phyloP scores from a whole-genome alignment of 2,797 vertebrate genomes.

The Limnodromus scolopaceus region DNA sequence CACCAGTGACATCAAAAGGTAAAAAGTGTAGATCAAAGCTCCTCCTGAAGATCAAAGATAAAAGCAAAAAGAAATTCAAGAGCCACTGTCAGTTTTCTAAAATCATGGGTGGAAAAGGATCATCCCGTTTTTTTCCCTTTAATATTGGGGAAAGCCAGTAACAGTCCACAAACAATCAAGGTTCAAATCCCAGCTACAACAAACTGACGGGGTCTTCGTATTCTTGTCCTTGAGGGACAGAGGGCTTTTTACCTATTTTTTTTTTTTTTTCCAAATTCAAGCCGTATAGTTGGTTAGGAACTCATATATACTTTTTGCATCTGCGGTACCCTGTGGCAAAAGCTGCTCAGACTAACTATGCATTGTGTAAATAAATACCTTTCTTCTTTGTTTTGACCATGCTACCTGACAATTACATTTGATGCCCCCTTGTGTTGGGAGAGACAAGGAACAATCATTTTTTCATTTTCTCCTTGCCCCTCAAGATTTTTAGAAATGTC shows the following conservation, averaged over 20 bases:
- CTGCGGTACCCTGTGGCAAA: neutral
- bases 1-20: constrained; percentile 60
- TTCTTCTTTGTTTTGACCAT: neutral
- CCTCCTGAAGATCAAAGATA: constrained; percentile 46
- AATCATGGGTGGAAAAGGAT: constrained; percentile 21
- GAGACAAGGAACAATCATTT: neutral
- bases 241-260: neutral
- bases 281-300: neutral
- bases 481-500: constrained; percentile 35
- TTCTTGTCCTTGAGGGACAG: neutral
- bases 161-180: neutral
- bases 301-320: neutral
- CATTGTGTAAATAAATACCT: neutral
- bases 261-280: neutral
- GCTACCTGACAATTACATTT: neutral
- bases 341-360: neutral
- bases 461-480: constrained; percentile 19
- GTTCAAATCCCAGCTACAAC: neutral
- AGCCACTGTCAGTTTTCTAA: constrained; percentile 47
- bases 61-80: constrained; percentile 51
- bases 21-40: constrained; percentile 66
- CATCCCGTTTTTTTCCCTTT: neutral
- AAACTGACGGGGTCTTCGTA: neutral
- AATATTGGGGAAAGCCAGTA: neutral
- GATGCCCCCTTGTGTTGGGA: constrained; percentile 50